These are phyloP conservation scores for Lithophane semibrunnea DNA, from an alignment of 2,888 invertebrate genomes.

Conservation along the genomic window DNA sequence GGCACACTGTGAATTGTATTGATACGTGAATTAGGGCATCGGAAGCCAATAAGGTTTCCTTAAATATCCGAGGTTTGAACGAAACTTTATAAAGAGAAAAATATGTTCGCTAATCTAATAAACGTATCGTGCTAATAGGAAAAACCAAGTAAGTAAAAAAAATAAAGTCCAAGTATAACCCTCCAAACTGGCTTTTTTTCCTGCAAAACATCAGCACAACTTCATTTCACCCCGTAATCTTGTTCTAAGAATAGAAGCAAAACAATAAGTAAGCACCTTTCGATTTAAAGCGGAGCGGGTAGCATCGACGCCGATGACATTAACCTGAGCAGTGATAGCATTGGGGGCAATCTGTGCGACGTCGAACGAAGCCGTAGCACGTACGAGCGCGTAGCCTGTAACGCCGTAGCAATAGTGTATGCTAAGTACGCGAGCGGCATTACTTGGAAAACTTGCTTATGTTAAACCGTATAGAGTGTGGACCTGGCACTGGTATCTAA, in stretches of 20 bases:
- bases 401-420: slow-evolving; percentile 51
- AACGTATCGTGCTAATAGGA: not conserved
- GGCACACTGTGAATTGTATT: not conserved
- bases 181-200: not conserved
- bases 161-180: not conserved
- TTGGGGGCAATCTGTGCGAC: slow-evolving; percentile 49
- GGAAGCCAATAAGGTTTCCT: not conserved
- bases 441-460: slow-evolving; percentile 47
- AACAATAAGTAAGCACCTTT: slow-evolving; percentile 35
- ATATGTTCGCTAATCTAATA: not conserved
- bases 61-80: not conserved
- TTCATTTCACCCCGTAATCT: slow-evolving; percentile 42
- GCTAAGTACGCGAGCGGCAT: slow-evolving; percentile 60
- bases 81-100: not conserved
- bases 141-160: not conserved
- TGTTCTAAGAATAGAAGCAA: slow-evolving; percentile 43
- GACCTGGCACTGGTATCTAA: not conserved
- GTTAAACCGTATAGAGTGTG: slow-evolving; percentile 4
- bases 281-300: slow-evolving; percentile 31
- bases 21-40: not conserved
- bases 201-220: slow-evolving; percentile 17
- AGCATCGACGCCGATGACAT: slow-evolving; percentile 47
- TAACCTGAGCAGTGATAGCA: slow-evolving; percentile 47
- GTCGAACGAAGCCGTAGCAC: slow-evolving; percentile 35
- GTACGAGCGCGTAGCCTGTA: slow-evolving; percentile 26